Conservation (phyloP, 2,113 vertebrate genomes). For the Poeciliopsis turrubarensis region DNA sequence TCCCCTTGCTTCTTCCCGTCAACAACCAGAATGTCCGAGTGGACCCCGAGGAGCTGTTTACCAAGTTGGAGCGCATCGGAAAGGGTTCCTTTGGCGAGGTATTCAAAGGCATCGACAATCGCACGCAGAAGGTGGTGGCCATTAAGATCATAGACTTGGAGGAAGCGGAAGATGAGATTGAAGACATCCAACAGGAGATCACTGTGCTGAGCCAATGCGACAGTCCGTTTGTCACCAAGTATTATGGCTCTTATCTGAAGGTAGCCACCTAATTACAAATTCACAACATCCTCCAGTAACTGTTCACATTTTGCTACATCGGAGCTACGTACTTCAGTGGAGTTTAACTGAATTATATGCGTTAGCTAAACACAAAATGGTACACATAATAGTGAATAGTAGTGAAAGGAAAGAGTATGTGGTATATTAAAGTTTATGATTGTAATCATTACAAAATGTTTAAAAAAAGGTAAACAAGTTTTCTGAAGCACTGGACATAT, state of each 20-base stretch:
- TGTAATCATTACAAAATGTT: no score
- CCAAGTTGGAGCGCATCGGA: conserved; percentile 96
- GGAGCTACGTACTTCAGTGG: no score
- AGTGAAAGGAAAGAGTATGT: neutral
- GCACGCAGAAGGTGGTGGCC: conserved; percentile 97
- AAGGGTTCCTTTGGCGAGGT: conserved; percentile 98
- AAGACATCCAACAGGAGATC: conserved; percentile 99
- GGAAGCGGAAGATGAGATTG: conserved; percentile 98
- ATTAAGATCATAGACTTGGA: conserved; percentile 99
- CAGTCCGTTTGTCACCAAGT: conserved; percentile 97
- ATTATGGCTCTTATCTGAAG: conserved; percentile 98
- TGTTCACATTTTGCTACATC: no score
- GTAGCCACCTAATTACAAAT: conserved; percentile 72
- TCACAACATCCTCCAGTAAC: no score
- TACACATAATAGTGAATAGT: no score
- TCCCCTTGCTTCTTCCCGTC: conserved; percentile 4
- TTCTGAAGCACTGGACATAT: no score
- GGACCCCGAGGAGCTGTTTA: conserved; percentile 96
- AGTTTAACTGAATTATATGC: neutral
- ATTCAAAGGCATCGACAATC: conserved; percentile 99
- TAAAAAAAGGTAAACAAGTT: no score
- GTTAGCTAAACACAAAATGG: neutral
- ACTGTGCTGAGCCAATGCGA: conserved; percentile 98
- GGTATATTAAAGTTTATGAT: no score
- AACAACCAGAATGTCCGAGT: conserved; percentile 85